phyloP scores from a whole-genome alignment of 2,797 vertebrate species.

The Pipistrellus pygmaeus region DNA sequence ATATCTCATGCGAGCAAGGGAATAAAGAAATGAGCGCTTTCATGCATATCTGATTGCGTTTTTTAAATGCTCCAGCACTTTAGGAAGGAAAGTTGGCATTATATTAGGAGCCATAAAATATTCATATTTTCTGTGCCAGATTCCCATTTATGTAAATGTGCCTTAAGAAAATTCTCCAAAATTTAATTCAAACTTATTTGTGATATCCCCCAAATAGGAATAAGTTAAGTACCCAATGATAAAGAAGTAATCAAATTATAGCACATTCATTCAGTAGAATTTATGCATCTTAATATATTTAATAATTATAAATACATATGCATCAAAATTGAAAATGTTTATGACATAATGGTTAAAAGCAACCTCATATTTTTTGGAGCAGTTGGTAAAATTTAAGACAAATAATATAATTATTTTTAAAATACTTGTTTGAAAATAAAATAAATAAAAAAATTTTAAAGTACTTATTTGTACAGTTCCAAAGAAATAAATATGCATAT shows the following conservation, averaged over 20 bases:
- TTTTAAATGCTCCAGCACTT: constrained; percentile 71
- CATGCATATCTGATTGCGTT: constrained; percentile 37
- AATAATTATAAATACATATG: constrained; percentile 30
- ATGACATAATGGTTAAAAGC: constrained; percentile 34
- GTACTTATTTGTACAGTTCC: background rate
- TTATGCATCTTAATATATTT: constrained; percentile 33
- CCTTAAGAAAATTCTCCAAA: constrained; percentile 67
- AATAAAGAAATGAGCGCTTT: constrained; percentile 65
- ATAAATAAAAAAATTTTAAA: background rate
- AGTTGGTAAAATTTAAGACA: constrained; percentile 48
- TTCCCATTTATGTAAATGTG: constrained; percentile 58
- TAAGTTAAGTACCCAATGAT: constrained; percentile 47
- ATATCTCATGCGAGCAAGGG: constrained; percentile 62
- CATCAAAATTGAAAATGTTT: constrained; percentile 39
- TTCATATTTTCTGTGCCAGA: constrained; percentile 57
- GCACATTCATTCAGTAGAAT: constrained; percentile 44
- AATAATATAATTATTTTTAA: background rate
- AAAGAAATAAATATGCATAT: background rate
- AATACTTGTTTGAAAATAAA: background rate
- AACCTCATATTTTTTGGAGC: background rate
- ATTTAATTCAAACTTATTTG: constrained; percentile 52
- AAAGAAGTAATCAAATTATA: constrained; percentile 44
- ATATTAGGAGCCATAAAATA: constrained; percentile 66
- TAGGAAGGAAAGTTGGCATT: constrained; percentile 68
- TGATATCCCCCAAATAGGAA: constrained; percentile 42